phyloP scores from a whole-genome alignment of 1,140 invertebrate species.

The Anthonomus grandis region DNA sequence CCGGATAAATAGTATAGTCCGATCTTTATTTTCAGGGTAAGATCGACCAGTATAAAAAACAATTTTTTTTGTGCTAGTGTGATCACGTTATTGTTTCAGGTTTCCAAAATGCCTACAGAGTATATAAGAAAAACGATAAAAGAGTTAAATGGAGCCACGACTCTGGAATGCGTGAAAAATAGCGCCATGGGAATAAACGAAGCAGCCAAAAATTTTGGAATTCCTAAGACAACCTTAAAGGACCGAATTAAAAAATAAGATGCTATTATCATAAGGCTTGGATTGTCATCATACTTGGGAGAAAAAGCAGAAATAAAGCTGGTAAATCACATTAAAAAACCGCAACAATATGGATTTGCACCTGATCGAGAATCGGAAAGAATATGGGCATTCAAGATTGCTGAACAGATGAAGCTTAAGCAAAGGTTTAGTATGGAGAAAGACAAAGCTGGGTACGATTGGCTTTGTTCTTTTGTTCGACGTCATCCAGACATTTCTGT shows the following conservation, averaged over 20 bases:
- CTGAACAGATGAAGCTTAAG: too few relatives aligned
- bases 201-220: not conserved
- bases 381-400: not conserved
- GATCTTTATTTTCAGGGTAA: too few relatives aligned
- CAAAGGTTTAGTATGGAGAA: not conserved
- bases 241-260: not conserved
- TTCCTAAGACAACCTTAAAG: not conserved
- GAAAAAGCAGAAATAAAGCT: not conserved
- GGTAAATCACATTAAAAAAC: not conserved
- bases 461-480: not conserved
- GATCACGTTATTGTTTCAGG: not conserved
- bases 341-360: not conserved
- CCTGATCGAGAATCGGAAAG: not conserved
- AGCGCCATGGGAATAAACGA: not conserved
- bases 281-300: not conserved
- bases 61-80: too few relatives aligned
- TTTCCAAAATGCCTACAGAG: not conserved
- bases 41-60: too few relatives aligned
- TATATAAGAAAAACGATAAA: too few relatives aligned
- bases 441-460: not conserved
- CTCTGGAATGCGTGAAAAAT: not conserved
- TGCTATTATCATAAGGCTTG: not conserved
- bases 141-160: not conserved
- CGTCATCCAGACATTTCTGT: too few relatives aligned
- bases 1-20: too few relatives aligned